phyloP scores from a whole-genome alignment of 2,888 invertebrate genomes.

The Coenonympha glycerion region DNA sequence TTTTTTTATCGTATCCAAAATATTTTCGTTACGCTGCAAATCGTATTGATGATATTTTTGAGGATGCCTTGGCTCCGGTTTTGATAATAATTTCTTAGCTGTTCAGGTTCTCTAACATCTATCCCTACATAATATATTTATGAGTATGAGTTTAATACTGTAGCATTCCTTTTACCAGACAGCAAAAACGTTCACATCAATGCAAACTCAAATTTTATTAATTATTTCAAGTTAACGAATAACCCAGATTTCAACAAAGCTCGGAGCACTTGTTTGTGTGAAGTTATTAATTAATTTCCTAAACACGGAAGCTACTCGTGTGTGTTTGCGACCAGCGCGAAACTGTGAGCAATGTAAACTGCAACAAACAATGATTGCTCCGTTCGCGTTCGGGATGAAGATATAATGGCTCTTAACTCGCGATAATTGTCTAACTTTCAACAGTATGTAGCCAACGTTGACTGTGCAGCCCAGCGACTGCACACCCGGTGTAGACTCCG shows the following conservation, averaged over 20 bases:
- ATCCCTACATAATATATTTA: too few relatives aligned
- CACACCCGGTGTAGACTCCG: too few relatives aligned
- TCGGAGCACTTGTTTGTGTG: background rate
- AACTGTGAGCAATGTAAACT: constrained; percentile 16
- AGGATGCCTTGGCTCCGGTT: too few relatives aligned
- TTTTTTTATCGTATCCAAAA: too few relatives aligned
- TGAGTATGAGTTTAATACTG: too few relatives aligned
- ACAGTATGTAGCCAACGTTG: constrained; percentile 25
- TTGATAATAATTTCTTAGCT: too few relatives aligned
- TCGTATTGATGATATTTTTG: too few relatives aligned
- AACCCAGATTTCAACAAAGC: background rate
- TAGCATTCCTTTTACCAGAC: too few relatives aligned
- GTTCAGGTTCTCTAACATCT: too few relatives aligned
- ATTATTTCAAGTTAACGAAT: background rate
- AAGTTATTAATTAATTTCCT: background rate
- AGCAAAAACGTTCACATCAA: too few relatives aligned
- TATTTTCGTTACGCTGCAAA: too few relatives aligned
- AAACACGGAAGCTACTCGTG: background rate
- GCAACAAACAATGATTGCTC: constrained; percentile 21
- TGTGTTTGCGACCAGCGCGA: constrained; percentile 1
- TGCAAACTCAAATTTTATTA: background rate
- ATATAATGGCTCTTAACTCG: constrained; percentile 23
- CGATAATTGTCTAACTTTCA: constrained; percentile 30
- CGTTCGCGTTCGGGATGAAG: constrained; percentile 20
- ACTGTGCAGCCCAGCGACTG: too few relatives aligned